phyloP scores from a whole-genome alignment of 2,797 vertebrate species.

The Pseudochaenichthys georgianus region DNA sequence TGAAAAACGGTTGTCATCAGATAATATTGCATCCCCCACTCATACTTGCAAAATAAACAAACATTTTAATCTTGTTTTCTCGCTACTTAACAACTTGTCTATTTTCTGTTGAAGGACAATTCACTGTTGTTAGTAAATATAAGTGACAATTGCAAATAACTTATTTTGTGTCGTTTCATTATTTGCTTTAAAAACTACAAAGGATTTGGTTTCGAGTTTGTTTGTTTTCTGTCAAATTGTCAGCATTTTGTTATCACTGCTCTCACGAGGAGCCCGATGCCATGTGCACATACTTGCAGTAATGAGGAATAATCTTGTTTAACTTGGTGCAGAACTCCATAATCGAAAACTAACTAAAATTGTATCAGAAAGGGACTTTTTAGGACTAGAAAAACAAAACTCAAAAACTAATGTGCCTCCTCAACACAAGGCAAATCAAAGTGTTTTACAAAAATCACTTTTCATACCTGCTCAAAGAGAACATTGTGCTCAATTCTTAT shows the following conservation, averaged over 20 bases:
- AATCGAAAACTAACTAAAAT: background rate
- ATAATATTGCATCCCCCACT: background rate
- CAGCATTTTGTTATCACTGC: background rate
- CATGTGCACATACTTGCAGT: slow-evolving; percentile 14
- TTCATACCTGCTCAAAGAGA: too few species aligned
- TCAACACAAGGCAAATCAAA: background rate
- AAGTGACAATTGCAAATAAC: background rate
- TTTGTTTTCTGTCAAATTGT: background rate
- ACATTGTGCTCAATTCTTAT: background rate
- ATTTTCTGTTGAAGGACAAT: too few species aligned
- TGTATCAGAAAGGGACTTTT: background rate
- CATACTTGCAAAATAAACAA: too few species aligned
- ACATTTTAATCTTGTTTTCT: too few species aligned
- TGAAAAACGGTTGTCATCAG: too few species aligned
- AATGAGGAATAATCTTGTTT: slow-evolving; percentile 12
- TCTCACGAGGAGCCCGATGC: slow-evolving; percentile 2
- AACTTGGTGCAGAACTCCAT: background rate
- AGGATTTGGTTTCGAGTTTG: background rate
- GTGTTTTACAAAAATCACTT: too few species aligned
- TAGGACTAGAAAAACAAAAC: background rate
- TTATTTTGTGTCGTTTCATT: too few species aligned
- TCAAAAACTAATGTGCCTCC: too few species aligned
- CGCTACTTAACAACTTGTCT: too few species aligned
- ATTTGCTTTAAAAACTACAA: background rate
- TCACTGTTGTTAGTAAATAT: background rate